Base-by-base conservation (phyloP, 2,797 vertebrate genomes). In the Enteromius afrohamiltoni region DNA sequence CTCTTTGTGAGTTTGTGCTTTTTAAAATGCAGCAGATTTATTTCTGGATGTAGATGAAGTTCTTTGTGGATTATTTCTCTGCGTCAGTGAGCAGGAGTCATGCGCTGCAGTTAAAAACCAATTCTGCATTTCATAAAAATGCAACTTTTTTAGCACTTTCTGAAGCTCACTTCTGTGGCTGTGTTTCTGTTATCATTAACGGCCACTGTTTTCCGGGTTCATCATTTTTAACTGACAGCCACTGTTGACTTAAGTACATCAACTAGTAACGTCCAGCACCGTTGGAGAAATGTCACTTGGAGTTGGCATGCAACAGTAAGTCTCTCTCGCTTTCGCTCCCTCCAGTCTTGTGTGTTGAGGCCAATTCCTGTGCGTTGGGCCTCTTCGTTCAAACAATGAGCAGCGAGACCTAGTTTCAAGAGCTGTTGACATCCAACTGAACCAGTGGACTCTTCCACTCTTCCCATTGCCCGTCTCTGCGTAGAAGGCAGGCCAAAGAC, bases 321-420 rank as follows among this genome's bases (percentile, higher is more conserved):
- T 84, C 70, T 79, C 14, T 82, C 19, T 34, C 6, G 53, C 71
- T 82, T 81, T 81, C 23, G 11, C 34, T 16, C 17, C 37, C 77
- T 71, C 64, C n/a, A 34, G 26, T 42, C 42, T 81, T 85, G 37
- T 60, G 37, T 84, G 51, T 69, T 83, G 73, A 9, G 88, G 85
- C 77, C 88, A 88, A 49, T 77, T 90, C 71, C 67, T 47, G 64
- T 87, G 79, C 85, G 75, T 82, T 82, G 84, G 85, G 84, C 88
- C 87, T 85, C 86, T 88, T 65, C 79, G n/a, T 51, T 79, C 49
- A 71, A 86, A 90, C 89, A 92, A 91, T 89, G 84, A 86, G 68
- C 80, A 76, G 62, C 40, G 70, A 86, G 82, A 77, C 81, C 83
- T 87, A 76, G 84, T 88, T 89, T 89, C 86, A 87, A 51, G 81